A percentile compares a stretch with the other conserved stretches of the same genome.
Evolutionary conservation across 2,888 invertebrate species (phyloP).

Genomic region (Linyphia triangularis): DNA sequence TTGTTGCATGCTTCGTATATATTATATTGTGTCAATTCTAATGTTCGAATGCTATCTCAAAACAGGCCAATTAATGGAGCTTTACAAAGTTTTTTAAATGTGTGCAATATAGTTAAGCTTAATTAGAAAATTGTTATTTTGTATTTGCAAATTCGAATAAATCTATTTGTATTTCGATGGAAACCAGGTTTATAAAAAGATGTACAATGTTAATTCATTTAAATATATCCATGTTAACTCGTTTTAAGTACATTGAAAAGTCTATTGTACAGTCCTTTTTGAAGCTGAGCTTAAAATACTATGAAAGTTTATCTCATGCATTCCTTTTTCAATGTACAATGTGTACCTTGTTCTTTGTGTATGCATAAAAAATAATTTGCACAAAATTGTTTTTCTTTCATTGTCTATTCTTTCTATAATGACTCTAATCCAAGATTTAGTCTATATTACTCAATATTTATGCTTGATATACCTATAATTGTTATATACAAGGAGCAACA

Average conservation of each 20-base stretch:
- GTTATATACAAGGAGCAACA: too few species aligned
- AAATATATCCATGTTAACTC: not conserved
- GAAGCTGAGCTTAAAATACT: not conserved
- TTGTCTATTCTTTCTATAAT: too few species aligned
- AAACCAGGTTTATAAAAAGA: too few species aligned
- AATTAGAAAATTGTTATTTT: too few species aligned
- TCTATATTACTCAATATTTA: too few species aligned
- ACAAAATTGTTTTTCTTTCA: not conserved
- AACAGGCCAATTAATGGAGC: slow-evolving; percentile 45
- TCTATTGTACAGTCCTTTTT: not conserved
- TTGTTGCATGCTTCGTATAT: not conserved
- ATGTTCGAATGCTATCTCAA: not conserved
- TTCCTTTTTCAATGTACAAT: not conserved
- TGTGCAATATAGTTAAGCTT: not conserved
- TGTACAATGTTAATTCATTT: too few species aligned
- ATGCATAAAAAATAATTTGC: not conserved
- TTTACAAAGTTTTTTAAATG: not conserved
- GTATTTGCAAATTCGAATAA: too few species aligned
- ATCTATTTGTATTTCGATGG: too few species aligned
- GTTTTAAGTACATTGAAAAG: not conserved
- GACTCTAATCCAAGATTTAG: too few species aligned
- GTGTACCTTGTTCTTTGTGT: too few species aligned
- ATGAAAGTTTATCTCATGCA: not conserved
- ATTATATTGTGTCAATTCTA: not conserved
- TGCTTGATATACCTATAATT: too few species aligned